These are phyloP conservation scores for Chrosomus eos DNA, from an alignment of 2,797 vertebrate genomes.

Conservation along the genomic window DNA sequence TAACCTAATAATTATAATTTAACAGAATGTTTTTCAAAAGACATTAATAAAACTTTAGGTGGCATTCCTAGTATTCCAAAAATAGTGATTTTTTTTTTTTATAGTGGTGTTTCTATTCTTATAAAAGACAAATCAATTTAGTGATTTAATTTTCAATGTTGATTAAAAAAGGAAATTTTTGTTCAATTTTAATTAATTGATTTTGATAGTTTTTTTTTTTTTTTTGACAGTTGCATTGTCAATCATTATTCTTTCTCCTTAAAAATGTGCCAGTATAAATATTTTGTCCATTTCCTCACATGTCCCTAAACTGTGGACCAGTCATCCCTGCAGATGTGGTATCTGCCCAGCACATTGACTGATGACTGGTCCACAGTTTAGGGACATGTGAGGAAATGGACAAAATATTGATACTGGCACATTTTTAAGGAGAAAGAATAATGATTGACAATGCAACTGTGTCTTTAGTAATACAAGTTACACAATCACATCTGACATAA, in stretches of 20 bases:
- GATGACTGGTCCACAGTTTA: conserved; percentile 42
- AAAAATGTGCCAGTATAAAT: not conserved
- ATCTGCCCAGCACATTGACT: conserved; percentile 37
- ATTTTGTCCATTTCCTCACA: conserved; percentile 12
- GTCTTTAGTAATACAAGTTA: not conserved
- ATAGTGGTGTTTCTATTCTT: not conserved
- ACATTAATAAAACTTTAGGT: not conserved
- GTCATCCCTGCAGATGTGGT: conserved; percentile 30
- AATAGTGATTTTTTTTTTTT: no score
- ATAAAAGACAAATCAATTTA: not conserved
- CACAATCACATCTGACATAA: no score
- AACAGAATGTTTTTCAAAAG: no score
- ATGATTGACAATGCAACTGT: not conserved
- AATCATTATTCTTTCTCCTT: not conserved
- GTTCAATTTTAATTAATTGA: not conserved
- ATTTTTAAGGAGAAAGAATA: not conserved
- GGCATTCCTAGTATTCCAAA: not conserved
- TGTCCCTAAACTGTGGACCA: conserved; percentile 47
- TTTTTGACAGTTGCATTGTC: not conserved
- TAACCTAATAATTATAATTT: no score
- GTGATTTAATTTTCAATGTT: not conserved
- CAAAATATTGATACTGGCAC: not conserved
- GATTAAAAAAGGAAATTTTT: not conserved
- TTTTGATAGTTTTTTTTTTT: no score
- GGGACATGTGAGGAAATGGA: conserved; percentile 30